These are phyloP conservation scores for Orchesella cincta DNA, from an alignment of 1,140 invertebrate genomes.

Conservation along the genomic window DNA sequence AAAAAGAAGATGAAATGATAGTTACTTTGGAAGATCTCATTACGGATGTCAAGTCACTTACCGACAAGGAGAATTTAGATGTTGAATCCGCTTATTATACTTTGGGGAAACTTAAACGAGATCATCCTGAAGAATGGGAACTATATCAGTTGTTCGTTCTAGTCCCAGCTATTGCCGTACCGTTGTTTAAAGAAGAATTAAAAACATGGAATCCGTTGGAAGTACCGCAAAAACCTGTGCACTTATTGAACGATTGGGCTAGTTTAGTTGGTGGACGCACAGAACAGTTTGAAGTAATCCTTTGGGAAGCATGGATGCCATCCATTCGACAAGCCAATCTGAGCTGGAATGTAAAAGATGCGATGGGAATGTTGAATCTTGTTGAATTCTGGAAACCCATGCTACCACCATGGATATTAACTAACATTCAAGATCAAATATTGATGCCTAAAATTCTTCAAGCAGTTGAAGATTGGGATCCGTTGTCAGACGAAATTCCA, in stretches of 20 bases:
- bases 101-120: slow-evolving; percentile 39
- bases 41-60: slow-evolving; percentile 24
- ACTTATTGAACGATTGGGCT: slow-evolving; percentile 74
- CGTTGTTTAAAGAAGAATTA: slow-evolving; percentile 69
- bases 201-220: slow-evolving; percentile 73
- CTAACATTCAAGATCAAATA: slow-evolving; percentile 78
- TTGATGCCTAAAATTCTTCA: slow-evolving; percentile 75
- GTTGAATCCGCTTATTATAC: slow-evolving; percentile 29
- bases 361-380: slow-evolving; percentile 73
- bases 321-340: slow-evolving; percentile 69
- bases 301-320: slow-evolving; percentile 91
- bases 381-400: slow-evolving; percentile 79
- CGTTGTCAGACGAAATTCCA: slow-evolving; percentile 86
- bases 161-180: slow-evolving; percentile 66
- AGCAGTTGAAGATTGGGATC: slow-evolving; percentile 91
- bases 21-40: slow-evolving; percentile 69
- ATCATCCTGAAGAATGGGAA: slow-evolving; percentile 62
- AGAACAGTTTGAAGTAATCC: slow-evolving; percentile 74
- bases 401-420: slow-evolving; percentile 78
- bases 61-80: not conserved
- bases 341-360: slow-evolving; percentile 74
- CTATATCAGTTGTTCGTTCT: slow-evolving; percentile 67
- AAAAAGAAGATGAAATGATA: slow-evolving; percentile 74
- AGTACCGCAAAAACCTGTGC: slow-evolving; percentile 64
- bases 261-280: slow-evolving; percentile 61